These are phyloP conservation scores for Prionace glauca DNA, from an alignment of 2,797 vertebrate species.

Conservation along the genomic window DNA sequence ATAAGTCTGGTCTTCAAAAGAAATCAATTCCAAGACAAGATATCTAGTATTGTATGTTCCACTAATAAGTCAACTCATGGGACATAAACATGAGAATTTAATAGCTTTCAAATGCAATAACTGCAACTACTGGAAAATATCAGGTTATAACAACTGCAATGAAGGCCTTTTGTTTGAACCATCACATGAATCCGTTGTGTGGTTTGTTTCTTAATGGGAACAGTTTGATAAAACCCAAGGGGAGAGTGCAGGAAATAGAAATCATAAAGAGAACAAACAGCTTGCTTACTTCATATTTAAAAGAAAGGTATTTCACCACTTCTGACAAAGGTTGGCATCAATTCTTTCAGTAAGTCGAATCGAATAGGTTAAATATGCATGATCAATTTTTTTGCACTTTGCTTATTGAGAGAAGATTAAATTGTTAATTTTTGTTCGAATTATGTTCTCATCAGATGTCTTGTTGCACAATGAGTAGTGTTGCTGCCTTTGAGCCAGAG, in stretches of 20 bases:
- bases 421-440: not conserved
- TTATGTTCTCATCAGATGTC: not conserved
- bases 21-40: slow-evolving; percentile 9
- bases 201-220: not conserved
- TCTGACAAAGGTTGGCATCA: not conserved
- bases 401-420: not conserved
- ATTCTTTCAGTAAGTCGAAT: not conserved
- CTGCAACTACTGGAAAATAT: not conserved
- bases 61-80: not conserved
- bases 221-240: not conserved
- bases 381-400: not conserved
- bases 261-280: not conserved
- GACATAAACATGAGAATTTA: not conserved
- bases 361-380: not conserved
- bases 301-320: not conserved
- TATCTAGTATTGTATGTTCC: not conserved
- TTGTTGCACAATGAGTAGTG: not conserved
- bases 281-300: not conserved
- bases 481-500: not conserved
- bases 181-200: not conserved
- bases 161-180: not conserved
- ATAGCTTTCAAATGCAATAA: not conserved
- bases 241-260: not conserved
- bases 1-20: not conserved
- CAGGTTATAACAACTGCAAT: slow-evolving; percentile 14